Evolutionary conservation across 2,113 vertebrate genomes (phyloP), one percentile per base, ranked within the genome.

Genomic region (Psephotus haematonotus): DNA sequence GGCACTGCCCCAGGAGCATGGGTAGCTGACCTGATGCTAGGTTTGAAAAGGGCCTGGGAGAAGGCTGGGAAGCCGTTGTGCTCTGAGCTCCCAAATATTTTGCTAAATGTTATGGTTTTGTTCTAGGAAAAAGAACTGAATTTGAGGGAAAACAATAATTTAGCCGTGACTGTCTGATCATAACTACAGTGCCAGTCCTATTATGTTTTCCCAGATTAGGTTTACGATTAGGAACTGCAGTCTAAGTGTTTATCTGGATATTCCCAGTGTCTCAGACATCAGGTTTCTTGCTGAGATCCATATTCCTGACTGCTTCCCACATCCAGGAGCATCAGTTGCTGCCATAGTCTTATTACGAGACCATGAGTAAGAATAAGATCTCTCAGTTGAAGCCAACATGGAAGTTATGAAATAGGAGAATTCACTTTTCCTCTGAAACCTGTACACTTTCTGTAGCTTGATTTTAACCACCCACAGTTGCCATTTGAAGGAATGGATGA

Each of bases 1-100:
- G 49, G 5, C 39, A 47, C 22, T 82, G 20, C 0, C 4, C 7
- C 13, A 4, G 2, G 7, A 35, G 5, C 53, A 29, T 12, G 22
- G 24, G 9, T 11, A 50, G 6, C 4, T 37, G 9, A 47, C 49
- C 2, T 2, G 11, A 10, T 12, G 6, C 11, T 50, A 0, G 0
- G 4, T 65, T 27, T 62, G 60, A 20, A 78, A 78, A 87, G 13
- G 17, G 8, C 37, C 17, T 81, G 16, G 23, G 8, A 87, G 28
- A 75, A 84, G 31, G 31, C 14, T 53, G 43, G 28, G 29, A 82
- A 3, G 0, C 1, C 71, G 5, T 19, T 57, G 15, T 53, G 8
- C 11, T 78, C 14, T 25, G 27, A 55, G 17, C 7, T 93, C 39
- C 14, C 35, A 88, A 69, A 31, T 74, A 15, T 64, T 89, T 82